Evolutionary conservation across 2,797 vertebrate genomes (phyloP).

Genomic region (Squalus acanthias): DNA sequence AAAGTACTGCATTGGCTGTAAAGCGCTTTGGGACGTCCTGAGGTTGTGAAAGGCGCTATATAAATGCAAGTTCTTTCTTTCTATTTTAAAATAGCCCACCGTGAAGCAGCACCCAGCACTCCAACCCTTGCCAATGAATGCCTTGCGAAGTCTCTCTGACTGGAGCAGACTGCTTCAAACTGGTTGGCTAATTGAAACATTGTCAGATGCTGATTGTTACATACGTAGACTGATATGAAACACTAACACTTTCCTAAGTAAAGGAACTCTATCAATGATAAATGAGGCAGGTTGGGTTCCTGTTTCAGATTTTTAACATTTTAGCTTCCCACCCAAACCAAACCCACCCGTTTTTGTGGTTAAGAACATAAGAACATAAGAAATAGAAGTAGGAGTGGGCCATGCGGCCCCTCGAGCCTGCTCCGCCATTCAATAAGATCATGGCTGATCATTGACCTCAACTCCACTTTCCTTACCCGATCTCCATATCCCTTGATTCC

Average conservation of each 20-base stretch:
- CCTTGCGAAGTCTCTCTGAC: not conserved
- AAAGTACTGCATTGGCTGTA: not conserved
- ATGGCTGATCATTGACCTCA: too few relatives aligned
- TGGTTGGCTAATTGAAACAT: not conserved
- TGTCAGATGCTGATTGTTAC: not conserved
- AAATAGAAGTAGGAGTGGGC: too few relatives aligned
- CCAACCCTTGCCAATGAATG: not conserved
- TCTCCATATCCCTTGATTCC: too few relatives aligned
- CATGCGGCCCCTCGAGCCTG: too few relatives aligned
- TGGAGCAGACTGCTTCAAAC: not conserved
- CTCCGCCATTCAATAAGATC: too few relatives aligned
- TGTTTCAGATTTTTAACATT: too few relatives aligned
- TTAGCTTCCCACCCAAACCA: too few relatives aligned
- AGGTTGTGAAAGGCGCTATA: not conserved
- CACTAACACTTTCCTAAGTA: not conserved
- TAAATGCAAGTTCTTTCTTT: not conserved
- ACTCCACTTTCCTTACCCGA: too few relatives aligned
- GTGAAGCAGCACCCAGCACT: not conserved
- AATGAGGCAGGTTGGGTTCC: too few relatives aligned
- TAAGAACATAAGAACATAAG: too few relatives aligned
- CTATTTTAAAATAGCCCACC: not conserved
- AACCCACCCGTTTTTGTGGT: too few relatives aligned
- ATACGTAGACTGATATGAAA: too few relatives aligned
- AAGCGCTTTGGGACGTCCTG: not conserved
- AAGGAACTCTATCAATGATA: not conserved